These are phyloP conservation scores for Phaethornis superciliosus DNA, from an alignment of 2,113 vertebrate genomes.

Conservation along the genomic window DNA sequence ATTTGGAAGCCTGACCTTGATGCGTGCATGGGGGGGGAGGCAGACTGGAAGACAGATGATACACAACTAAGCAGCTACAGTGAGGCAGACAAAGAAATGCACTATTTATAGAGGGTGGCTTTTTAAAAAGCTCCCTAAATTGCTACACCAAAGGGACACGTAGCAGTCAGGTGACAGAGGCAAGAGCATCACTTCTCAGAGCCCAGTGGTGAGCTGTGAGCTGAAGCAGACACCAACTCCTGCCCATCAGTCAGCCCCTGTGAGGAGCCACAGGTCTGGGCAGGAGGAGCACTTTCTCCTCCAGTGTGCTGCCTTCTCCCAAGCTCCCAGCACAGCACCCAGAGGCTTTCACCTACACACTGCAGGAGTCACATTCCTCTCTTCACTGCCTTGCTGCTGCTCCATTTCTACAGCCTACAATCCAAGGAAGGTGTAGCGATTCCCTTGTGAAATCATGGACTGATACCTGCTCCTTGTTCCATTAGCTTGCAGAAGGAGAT, in stretches of 20 bases:
- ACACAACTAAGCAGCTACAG: neutral
- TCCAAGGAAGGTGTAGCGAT: neutral
- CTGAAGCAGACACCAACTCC: neutral
- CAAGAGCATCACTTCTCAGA: neutral
- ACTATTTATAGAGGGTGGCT: neutral
- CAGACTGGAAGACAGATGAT: neutral
- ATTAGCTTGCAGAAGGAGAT: neutral
- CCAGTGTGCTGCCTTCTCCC: neutral
- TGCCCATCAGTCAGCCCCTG: neutral
- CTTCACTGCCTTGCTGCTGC: neutral
- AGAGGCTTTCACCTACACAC: neutral
- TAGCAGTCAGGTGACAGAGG: neutral
- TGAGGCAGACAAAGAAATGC: neutral
- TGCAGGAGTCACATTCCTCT: neutral
- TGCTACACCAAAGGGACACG: neutral
- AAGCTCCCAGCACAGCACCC: neutral
- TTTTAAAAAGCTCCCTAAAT: neutral
- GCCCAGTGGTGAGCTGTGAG: neutral
- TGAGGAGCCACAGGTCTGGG: neutral
- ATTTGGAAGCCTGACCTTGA: constrained; percentile 37
- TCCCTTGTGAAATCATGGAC: constrained; percentile 1
- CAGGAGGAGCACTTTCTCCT: neutral
- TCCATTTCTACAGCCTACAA: neutral
- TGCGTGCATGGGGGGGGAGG: neutral
- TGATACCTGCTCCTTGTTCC: neutral